Conservation (phyloP, 1,140 invertebrate genomes). For the Cylas formicarius region DNA sequence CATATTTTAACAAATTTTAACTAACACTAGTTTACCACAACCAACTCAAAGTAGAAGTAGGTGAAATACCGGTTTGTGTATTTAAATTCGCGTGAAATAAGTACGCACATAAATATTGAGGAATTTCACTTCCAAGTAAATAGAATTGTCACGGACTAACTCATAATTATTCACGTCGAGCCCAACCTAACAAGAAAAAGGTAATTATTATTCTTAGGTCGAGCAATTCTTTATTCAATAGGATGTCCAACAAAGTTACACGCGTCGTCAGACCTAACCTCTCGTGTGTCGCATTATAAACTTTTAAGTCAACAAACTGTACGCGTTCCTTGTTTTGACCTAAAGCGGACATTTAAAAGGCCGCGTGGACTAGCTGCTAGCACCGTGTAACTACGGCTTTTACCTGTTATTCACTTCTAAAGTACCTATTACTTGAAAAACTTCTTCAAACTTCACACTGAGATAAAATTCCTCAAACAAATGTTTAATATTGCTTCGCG, state of each 20-base stretch:
- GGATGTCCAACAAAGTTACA: conserved; percentile 15
- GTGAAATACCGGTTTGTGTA: too few species aligned
- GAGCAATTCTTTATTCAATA: conserved; percentile 8
- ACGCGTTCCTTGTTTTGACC: conserved; percentile 9
- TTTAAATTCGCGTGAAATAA: too few species aligned
- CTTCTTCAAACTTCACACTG: conserved; percentile 1
- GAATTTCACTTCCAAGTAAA: too few species aligned
- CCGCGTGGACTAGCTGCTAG: conserved; percentile 17
- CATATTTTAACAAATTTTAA: too few species aligned
- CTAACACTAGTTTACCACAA: too few species aligned
- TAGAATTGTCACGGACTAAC: too few species aligned
- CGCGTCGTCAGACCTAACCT: neutral
- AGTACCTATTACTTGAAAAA: conserved; percentile 10
- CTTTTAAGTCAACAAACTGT: neutral
- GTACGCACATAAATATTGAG: too few species aligned
- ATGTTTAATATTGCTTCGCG: conserved; percentile 3
- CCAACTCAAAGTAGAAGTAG: too few species aligned
- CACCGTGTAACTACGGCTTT: conserved; percentile 24
- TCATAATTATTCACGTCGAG: too few species aligned
- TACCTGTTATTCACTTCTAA: conserved; percentile 22
- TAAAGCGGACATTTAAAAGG: conserved; percentile 26
- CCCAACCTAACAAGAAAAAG: neutral
- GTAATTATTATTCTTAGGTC: conserved; percentile 11
- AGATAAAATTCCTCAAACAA: neutral
- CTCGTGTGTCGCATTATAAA: neutral